Conservation (phyloP, 35 echinoderm and acorn worm genomes). For the Strongylocentrotus purpuratus region DNA sequence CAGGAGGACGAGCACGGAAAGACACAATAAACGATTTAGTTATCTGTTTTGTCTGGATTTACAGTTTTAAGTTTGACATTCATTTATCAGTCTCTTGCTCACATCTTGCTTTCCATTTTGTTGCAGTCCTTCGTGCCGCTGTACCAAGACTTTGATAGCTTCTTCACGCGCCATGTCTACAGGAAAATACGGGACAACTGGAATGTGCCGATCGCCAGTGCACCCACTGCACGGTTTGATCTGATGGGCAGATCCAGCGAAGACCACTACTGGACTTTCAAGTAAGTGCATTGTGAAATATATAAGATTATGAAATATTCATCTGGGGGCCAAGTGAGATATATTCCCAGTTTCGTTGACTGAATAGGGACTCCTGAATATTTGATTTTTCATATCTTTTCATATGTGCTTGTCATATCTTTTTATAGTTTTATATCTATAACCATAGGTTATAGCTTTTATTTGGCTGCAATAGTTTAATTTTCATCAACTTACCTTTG, state of each 20-base stretch:
- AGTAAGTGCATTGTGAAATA: conserved; percentile 60
- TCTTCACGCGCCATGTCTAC: conserved; percentile 86
- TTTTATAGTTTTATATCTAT: too few relatives aligned
- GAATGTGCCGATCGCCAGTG: conserved; percentile 65
- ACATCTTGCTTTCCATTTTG: background rate
- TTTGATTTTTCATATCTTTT: background rate
- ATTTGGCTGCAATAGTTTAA: too few relatives aligned
- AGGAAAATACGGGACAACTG: conserved; percentile 77
- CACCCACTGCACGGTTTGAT: conserved; percentile 72
- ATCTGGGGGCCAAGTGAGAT: background rate
- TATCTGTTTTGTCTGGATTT: too few relatives aligned
- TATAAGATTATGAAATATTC: background rate
- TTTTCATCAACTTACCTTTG: too few relatives aligned
- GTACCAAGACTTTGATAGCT: conserved; percentile 93
- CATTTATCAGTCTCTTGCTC: background rate
- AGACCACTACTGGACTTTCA: conserved; percentile 84
- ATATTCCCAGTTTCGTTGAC: background rate
- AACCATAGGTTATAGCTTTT: too few relatives aligned
- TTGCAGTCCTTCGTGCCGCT: conserved; percentile 91
- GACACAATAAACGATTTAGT: too few relatives aligned
- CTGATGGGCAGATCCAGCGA: conserved; percentile 71
- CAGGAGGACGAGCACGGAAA: too few relatives aligned
- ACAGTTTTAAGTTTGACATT: too few relatives aligned
- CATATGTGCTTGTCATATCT: too few relatives aligned
- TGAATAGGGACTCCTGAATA: background rate